phyloP scores from a whole-genome alignment of 2,113 vertebrate genomes.

The Sphaerodactylus townsendi region DNA sequence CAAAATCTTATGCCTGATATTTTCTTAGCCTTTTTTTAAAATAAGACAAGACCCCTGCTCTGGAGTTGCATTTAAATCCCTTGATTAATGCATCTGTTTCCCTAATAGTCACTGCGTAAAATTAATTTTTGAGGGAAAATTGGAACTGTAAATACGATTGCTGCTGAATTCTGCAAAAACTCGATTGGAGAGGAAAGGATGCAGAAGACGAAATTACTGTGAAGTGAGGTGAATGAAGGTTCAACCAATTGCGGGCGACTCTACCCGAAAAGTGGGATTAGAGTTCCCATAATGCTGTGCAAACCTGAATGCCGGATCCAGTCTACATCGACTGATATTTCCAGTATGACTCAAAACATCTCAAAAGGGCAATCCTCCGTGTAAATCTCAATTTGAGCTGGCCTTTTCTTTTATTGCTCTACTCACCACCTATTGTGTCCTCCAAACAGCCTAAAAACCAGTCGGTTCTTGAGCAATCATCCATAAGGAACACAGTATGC shows the following conservation, averaged over 20 bases:
- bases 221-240: background rate
- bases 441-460: background rate
- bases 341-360: too few species aligned
- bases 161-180: background rate
- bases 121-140: background rate
- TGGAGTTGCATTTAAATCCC: too few species aligned
- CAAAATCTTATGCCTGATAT: too few species aligned
- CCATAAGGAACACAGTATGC: background rate
- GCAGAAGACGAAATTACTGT: background rate
- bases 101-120: background rate
- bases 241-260: too few species aligned
- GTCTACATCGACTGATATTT: background rate
- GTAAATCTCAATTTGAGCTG: background rate
- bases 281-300: background rate
- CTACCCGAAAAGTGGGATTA: background rate
- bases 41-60: too few species aligned
- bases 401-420: background rate
- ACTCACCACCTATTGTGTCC: background rate
- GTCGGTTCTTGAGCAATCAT: conserved; percentile 19
- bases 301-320: background rate
- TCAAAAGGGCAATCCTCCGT: background rate
- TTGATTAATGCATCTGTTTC: background rate
- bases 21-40: too few species aligned
- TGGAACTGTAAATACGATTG: background rate
- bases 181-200: background rate